Conservation (phyloP, 2,888 invertebrate genomes). For the Pecten maximus region DNA sequence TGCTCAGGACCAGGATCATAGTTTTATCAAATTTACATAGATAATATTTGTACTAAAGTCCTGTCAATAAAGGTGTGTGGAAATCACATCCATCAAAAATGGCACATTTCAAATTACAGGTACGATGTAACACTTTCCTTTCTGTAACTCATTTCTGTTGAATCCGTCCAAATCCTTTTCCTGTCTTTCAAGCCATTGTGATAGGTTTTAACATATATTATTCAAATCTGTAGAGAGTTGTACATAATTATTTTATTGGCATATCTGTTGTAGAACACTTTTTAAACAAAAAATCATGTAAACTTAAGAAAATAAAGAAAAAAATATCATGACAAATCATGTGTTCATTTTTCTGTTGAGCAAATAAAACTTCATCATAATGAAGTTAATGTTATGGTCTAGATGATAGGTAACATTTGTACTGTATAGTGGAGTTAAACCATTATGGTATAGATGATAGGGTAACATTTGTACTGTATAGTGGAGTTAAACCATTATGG, state of each 20-base stretch:
- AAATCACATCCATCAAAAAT: background rate
- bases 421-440: too few relatives aligned
- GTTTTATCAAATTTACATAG: background rate
- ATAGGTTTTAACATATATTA: constrained; percentile 10
- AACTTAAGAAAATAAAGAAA: constrained; percentile 35
- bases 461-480: too few relatives aligned
- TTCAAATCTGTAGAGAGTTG: background rate
- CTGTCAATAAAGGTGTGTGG: background rate
- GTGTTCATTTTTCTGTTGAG: background rate
- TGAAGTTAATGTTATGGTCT: too few relatives aligned
- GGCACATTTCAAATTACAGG: background rate
- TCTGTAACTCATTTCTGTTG: background rate
- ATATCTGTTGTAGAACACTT: constrained; percentile 31
- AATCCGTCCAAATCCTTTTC: constrained; percentile 33
- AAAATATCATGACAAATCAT: background rate
- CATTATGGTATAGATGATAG: too few relatives aligned
- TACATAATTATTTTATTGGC: constrained; percentile 18
- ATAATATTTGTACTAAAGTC: background rate
- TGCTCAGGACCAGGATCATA: background rate
- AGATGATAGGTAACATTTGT: too few relatives aligned
- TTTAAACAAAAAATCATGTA: constrained; percentile 28
- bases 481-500: too few relatives aligned
- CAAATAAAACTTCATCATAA: background rate
- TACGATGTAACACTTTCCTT: background rate
- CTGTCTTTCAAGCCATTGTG: constrained; percentile 35